These are phyloP conservation scores for Danionella dracula DNA, from an alignment of 2,797 vertebrate species.

Conservation along the genomic window DNA sequence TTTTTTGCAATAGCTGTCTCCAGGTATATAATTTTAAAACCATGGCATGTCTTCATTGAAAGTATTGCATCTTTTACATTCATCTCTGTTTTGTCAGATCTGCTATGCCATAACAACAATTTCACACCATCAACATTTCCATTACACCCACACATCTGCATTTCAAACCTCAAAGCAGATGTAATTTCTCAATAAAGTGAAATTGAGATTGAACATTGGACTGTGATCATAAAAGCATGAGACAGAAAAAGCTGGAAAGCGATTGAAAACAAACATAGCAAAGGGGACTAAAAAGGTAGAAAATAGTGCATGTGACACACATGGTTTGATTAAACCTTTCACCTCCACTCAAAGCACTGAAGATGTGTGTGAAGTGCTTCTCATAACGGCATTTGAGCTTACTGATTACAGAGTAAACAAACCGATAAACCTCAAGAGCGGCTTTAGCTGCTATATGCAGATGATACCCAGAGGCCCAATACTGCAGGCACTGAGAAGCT, in stretches of 20 bases:
- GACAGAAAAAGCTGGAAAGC: not conserved
- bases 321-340: conserved; percentile 35
- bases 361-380: conserved; percentile 30
- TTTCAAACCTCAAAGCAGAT: conserved; percentile 27
- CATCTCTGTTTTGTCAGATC: not conserved
- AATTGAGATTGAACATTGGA: not conserved
- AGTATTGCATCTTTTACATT: not conserved
- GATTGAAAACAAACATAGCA: not conserved
- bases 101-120: conserved; percentile 1
- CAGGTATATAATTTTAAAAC: too few species aligned
- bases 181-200: conserved; percentile 13
- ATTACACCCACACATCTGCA: conserved; percentile 18
- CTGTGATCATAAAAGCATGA: conserved; percentile 17
- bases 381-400: conserved; percentile 33
- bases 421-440: conserved; percentile 39
- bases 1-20: too few species aligned
- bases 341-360: conserved; percentile 23
- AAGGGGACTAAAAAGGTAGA: conserved; percentile 20
- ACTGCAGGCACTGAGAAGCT: conserved; percentile 7
- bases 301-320: conserved; percentile 15
- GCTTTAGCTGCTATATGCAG: conserved; percentile 32
- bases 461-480: conserved; percentile 26
- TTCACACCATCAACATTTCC: conserved; percentile 1
- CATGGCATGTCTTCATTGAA: not conserved
- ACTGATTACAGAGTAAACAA: conserved; percentile 41